These are phyloP conservation scores for Melanotaenia parkinsoni DNA, from an alignment of 2,797 vertebrate genomes.

Conservation along the genomic window DNA sequence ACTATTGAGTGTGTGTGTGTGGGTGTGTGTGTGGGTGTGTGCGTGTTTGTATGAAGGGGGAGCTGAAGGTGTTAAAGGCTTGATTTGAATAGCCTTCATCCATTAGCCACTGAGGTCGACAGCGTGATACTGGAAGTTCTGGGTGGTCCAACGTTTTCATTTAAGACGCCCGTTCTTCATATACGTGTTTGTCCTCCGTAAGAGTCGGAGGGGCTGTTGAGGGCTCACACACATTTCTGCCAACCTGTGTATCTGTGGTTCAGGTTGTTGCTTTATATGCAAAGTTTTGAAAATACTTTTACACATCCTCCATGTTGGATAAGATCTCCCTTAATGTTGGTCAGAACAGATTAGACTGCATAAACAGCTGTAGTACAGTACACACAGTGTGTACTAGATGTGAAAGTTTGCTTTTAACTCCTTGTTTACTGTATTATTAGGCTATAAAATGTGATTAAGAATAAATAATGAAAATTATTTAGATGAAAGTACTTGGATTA, in stretches of 20 bases:
- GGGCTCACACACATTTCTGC: slow-evolving; percentile 9
- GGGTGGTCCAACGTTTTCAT: slow-evolving; percentile 75
- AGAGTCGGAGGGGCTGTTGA: slow-evolving; percentile 52
- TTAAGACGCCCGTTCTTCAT: slow-evolving; percentile 70
- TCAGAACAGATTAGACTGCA: background rate
- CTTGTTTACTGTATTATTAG: too few relatives aligned
- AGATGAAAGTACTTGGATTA: too few relatives aligned
- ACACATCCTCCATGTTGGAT: background rate
- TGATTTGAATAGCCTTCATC: slow-evolving; percentile 78
- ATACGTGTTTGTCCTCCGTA: slow-evolving; percentile 69
- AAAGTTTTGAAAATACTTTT: slow-evolving; percentile 11
- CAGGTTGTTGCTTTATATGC: background rate
- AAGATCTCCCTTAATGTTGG: background rate
- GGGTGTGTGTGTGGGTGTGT: slow-evolving; percentile 26
- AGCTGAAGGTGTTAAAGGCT: slow-evolving; percentile 76
- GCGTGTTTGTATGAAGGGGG: slow-evolving; percentile 30
- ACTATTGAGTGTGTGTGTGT: slow-evolving; percentile 59
- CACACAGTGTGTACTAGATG: too few relatives aligned
- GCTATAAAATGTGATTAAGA: too few relatives aligned
- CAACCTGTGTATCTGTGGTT: background rate
- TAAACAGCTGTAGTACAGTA: background rate
- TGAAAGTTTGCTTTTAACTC: too few relatives aligned
- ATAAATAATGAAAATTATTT: too few relatives aligned
- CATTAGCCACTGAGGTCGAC: slow-evolving; percentile 69
- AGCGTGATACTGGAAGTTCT: slow-evolving; percentile 62